phyloP scores from a whole-genome alignment of 2,888 invertebrate species.

The Abrostola triplasia region DNA sequence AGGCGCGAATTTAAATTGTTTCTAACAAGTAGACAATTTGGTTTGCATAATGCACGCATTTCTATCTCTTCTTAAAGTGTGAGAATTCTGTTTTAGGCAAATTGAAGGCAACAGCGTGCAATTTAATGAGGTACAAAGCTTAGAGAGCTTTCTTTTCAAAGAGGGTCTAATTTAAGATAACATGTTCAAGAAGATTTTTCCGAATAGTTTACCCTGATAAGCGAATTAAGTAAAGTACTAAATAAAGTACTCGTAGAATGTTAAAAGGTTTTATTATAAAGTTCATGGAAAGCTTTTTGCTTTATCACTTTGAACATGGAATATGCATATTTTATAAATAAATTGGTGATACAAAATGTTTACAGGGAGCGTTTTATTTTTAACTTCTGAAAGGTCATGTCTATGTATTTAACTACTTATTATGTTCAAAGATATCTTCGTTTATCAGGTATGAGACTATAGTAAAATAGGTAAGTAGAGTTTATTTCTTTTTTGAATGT shows the following conservation, averaged over 20 bases:
- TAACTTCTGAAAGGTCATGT: no score
- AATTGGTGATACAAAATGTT: no score
- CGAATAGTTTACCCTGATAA: conserved; percentile 33
- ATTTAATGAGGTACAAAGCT: conserved; percentile 56
- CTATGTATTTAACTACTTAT: no score
- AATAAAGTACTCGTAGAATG: conserved; percentile 1
- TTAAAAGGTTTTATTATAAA: conserved; percentile 4
- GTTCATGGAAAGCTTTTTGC: no score
- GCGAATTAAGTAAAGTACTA: conserved; percentile 20
- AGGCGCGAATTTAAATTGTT: conserved; percentile 27
- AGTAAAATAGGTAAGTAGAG: no score
- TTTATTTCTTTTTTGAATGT: no score
- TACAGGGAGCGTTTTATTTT: no score
- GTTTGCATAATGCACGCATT: conserved; percentile 64
- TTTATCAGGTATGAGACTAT: no score
- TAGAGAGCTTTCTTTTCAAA: conserved; percentile 36
- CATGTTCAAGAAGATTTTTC: conserved; percentile 31
- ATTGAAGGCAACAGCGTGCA: conserved; percentile 43
- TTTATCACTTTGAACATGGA: no score
- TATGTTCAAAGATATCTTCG: no score
- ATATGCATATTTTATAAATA: no score
- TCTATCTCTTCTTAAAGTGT: conserved; percentile 46
- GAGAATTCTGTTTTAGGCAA: conserved; percentile 47
- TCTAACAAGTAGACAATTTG: conserved; percentile 49
- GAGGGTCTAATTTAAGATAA: conserved; percentile 47